A percentile compares a stretch with the other conserved stretches of the same genome.
These are phyloP conservation scores for Paraplagusia blochii DNA, from an alignment of 2,113 vertebrate genomes.

Conservation along the genomic window DNA sequence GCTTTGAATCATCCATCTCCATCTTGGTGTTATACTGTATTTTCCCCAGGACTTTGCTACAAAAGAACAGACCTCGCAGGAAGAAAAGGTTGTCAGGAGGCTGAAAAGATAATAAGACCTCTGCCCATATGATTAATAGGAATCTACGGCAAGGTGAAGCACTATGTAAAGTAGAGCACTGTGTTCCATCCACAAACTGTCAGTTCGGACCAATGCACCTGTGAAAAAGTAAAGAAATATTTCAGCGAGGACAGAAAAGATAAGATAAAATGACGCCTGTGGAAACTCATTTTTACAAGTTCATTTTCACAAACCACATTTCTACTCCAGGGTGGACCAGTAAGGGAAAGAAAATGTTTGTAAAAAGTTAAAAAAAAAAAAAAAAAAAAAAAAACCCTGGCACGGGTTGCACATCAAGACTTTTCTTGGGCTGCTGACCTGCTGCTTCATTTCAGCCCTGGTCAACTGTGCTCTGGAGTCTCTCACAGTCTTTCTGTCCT, in stretches of 20 bases:
- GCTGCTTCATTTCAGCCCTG: too few relatives aligned
- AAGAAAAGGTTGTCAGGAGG: background rate
- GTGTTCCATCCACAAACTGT: slow-evolving; percentile 18
- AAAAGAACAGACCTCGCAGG: slow-evolving; percentile 10
- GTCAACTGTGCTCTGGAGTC: too few relatives aligned
- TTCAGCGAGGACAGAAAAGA: slow-evolving; percentile 7
- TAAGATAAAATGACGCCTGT: slow-evolving; percentile 19
- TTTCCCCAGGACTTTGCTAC: background rate
- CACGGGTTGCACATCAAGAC: too few relatives aligned
- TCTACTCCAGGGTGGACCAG: slow-evolving; percentile 14
- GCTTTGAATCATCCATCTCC: too few relatives aligned
- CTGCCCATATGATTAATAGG: slow-evolving; percentile 34
- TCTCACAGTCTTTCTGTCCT: too few relatives aligned
- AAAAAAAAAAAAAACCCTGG: too few relatives aligned
- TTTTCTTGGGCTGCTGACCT: too few relatives aligned
- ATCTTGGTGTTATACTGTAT: slow-evolving; percentile 7
- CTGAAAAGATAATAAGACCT: slow-evolving; percentile 9
- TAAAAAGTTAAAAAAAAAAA: too few relatives aligned
- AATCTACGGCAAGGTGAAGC: slow-evolving; percentile 31
- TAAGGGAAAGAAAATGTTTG: too few relatives aligned
- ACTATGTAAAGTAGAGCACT: slow-evolving; percentile 14
- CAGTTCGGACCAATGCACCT: slow-evolving; percentile 21
- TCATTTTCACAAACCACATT: slow-evolving; percentile 23
- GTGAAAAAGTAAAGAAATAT: slow-evolving; percentile 6
- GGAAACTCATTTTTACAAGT: slow-evolving; percentile 31